Evolutionary conservation across 2,888 invertebrate species (phyloP).

Genomic region (Lampropteryx suffumata): DNA sequence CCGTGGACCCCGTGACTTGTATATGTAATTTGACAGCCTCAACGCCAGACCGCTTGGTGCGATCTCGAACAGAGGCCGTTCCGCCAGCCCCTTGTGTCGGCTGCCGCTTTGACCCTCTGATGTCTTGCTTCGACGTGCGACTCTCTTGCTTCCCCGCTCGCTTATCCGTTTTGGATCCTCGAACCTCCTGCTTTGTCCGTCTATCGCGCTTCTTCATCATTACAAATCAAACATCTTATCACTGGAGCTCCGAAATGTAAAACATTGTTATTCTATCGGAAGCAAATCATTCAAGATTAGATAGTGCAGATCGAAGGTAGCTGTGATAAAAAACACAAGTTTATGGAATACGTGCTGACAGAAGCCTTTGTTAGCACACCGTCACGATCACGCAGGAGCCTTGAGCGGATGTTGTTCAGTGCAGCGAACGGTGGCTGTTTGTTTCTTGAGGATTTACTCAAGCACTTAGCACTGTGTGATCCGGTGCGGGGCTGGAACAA

Average conservation of each 20-base stretch:
- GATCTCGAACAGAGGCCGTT: slow-evolving; percentile 44
- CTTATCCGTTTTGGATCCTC: slow-evolving; percentile 43
- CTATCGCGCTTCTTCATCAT: slow-evolving; percentile 71
- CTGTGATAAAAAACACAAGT: slow-evolving; percentile 69
- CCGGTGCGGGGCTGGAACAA: slow-evolving; percentile 47
- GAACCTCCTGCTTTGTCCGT: slow-evolving; percentile 51
- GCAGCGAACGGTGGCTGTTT: slow-evolving; percentile 29
- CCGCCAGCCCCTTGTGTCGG: slow-evolving; percentile 31
- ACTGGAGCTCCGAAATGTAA: slow-evolving; percentile 30
- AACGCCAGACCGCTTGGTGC: slow-evolving; percentile 67
- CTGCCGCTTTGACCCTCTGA: slow-evolving; percentile 37
- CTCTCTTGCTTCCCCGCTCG: slow-evolving; percentile 43
- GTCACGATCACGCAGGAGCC: slow-evolving; percentile 64
- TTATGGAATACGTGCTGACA: slow-evolving; percentile 62
- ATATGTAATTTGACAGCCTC: slow-evolving; percentile 75
- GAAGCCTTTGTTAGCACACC: slow-evolving; percentile 67
- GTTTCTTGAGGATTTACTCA: slow-evolving; percentile 58
- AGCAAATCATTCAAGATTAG: slow-evolving; percentile 59
- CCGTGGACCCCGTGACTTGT: slow-evolving; percentile 66
- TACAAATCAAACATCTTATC: slow-evolving; percentile 42
- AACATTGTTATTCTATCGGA: slow-evolving; percentile 46
- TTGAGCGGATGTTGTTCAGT: slow-evolving; percentile 54
- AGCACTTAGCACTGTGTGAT: slow-evolving; percentile 45
- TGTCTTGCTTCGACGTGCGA: slow-evolving; percentile 41
- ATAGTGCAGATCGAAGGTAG: slow-evolving; percentile 67